Evolutionary conservation across 2,797 vertebrate species (phyloP), one percentile per base, ranked within the genome.

Genomic region (Dicrostonyx torquatus): DNA sequence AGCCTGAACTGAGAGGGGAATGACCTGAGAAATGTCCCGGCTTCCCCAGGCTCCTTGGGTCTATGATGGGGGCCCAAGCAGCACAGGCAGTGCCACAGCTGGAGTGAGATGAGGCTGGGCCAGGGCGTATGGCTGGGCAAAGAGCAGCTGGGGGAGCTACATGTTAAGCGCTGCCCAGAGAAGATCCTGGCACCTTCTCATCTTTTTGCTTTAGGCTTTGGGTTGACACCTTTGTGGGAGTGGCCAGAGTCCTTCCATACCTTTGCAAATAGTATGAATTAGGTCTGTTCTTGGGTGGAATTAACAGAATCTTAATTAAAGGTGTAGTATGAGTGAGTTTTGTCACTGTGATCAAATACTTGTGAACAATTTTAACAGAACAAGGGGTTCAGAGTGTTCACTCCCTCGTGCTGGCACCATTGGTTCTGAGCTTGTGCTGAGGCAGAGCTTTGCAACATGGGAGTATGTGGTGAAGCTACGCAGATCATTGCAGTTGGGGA

Each of bases 91-190:
- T 34, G 37, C 43, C 70, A 60, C 50, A 55, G 66, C n/a, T 37
- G 66, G 34, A 29, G 14, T 87, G 26, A 53, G 37, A 13, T 43
- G n/a, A 40, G 15, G 12, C 37, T 58, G 85, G 18, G 37, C 3
- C 53, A 22, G 76, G 1, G 17, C 29, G 1, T 12, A 26, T 1
- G 68, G 2, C 55, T 31, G 12, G 72, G 45, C 22, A 6, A 31
- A 84, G 76, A 43, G 20, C 22, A 31, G 0, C 13, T 14, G 6
- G 9, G 12, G 45, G 29, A 22, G 5, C 12, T 11, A 11, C 14
- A 2, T 2, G 50, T 1, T 45, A 34, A 24, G 0, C 0, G 29
- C 13, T 8, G 31, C 60, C 48, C 72, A 22, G 76, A 43, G 53
- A 31, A 37, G 75, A 60, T 60, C 10, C 53, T 40, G 55, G 3